These are phyloP conservation scores for Drosophila trapezifrons DNA, from an alignment of 1,140 invertebrate species.

Conservation along the genomic window DNA sequence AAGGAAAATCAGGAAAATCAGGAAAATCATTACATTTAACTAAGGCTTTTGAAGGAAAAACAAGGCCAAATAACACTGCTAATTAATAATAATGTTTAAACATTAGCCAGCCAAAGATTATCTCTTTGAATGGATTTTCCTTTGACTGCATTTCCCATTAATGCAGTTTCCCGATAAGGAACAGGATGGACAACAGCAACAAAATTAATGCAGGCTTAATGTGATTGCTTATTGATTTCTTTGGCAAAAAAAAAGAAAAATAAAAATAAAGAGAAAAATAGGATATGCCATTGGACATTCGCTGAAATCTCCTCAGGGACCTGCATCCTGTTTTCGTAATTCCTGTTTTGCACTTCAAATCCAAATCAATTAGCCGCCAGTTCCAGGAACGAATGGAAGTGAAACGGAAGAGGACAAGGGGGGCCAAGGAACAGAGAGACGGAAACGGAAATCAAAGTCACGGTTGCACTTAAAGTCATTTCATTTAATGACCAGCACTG, in stretches of 20 bases:
- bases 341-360: constrained; percentile 3
- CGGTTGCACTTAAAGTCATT: constrained; percentile 8
- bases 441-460: constrained; percentile 27
- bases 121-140: too few species aligned
- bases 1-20: background rate
- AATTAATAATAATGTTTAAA: too few species aligned
- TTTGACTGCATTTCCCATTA: background rate
- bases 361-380: constrained; percentile 15
- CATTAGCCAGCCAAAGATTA: too few species aligned
- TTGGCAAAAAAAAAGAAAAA: background rate
- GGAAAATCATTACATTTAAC: too few species aligned
- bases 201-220: constrained; percentile 5
- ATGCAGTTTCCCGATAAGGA: background rate
- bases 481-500: constrained; percentile 7
- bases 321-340: constrained; percentile 2
- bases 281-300: constrained; percentile 5
- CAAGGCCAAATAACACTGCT: too few species aligned
- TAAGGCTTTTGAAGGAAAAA: too few species aligned
- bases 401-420: background rate
- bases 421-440: background rate
- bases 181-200: too few species aligned
- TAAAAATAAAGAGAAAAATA: background rate
- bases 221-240: constrained; percentile 27
- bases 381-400: constrained; percentile 1
- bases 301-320: constrained; percentile 6